These are phyloP conservation scores for Venusia cambrica DNA, from an alignment of 2,888 invertebrate species.

Conservation along the genomic window DNA sequence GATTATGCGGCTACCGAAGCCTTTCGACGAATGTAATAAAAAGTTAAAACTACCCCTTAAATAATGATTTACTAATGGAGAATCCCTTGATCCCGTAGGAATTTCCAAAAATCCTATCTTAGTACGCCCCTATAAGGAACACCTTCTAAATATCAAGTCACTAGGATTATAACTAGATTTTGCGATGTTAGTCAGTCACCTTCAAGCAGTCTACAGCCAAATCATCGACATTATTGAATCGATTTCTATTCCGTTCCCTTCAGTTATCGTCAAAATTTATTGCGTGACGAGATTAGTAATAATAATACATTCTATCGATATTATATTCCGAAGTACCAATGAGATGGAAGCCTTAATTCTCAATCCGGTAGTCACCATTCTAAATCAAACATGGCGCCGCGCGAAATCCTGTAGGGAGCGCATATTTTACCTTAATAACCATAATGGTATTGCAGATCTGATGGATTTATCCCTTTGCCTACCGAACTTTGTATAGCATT, in stretches of 20 bases:
- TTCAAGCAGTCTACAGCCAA: too few relatives aligned
- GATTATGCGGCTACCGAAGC: too few relatives aligned
- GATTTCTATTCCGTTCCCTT: constrained; percentile 6
- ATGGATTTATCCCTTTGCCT: constrained; percentile 36
- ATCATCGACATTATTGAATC: constrained; percentile 13
- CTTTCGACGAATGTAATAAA: too few relatives aligned
- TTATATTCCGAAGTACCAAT: constrained; percentile 49
- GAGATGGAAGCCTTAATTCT: constrained; percentile 59
- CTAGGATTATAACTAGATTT: too few relatives aligned
- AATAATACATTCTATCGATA: constrained; percentile 52
- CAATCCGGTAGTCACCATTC: constrained; percentile 69
- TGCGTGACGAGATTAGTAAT: constrained; percentile 33
- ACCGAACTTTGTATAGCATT: constrained; percentile 4
- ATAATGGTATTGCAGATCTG: constrained; percentile 47
- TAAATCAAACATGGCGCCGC: constrained; percentile 73
- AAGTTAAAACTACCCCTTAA: too few relatives aligned
- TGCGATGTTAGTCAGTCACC: too few relatives aligned
- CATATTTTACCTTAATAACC: constrained; percentile 70
- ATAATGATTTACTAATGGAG: too few relatives aligned
- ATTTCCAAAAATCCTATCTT: too few relatives aligned
- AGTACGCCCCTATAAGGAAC: too few relatives aligned
- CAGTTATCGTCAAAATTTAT: constrained; percentile 20
- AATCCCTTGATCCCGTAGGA: too few relatives aligned
- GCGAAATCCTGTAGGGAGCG: constrained; percentile 53
- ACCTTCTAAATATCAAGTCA: too few relatives aligned